Evolutionary conservation across 2,888 invertebrate species (phyloP), one percentile per base, ranked within the genome.

Genomic region (Lissonota sp.): DNA sequence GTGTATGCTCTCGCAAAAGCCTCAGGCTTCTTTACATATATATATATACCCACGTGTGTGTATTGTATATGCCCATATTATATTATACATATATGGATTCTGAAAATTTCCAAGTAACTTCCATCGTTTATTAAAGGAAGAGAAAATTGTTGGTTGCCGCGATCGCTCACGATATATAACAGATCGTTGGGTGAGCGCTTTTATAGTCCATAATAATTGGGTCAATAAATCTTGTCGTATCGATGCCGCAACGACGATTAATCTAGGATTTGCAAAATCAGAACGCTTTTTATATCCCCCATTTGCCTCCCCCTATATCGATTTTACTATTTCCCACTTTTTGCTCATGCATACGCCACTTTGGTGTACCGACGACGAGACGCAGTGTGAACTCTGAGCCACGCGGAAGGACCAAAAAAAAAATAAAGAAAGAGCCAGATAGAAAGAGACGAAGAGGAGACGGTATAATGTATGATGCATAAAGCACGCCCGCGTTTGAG

Each of bases 141-240:
- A 67, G 53, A 63, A 80, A 80, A 80, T 80, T 62, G 62, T 80
- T 57, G 80, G 80, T 72, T 80, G 76, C 67, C 26, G 42, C 16
- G 40, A 40, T 39, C 57, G 14, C 42, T 14, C 42, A 49, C 40
- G 10, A 10, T 44, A 46, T 26, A 42, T 49, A 44, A 51, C 12
- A 55, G 37, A 49, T 42, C 51, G 62, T 66, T 60, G 71, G 71
- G 26, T 26, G 26, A 73, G 42, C 55, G 69, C 51, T 76, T 80
- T 26, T 80, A 80, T 77, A 44, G 77, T 69, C 69, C 40, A 44
- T 74, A 78, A 78, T 81, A 81, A 81, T 73, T 74, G 77, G 77
- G 72, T 81, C 80, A 57, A 81, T 81, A 81, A 81, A 81, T 81
- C 77, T 70, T 46, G 77, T 62, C 71, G 55, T 51, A 64, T 60